These are phyloP conservation scores for Megalonaias nervosa DNA, from an alignment of 1,140 invertebrate species.

Conservation along the genomic window DNA sequence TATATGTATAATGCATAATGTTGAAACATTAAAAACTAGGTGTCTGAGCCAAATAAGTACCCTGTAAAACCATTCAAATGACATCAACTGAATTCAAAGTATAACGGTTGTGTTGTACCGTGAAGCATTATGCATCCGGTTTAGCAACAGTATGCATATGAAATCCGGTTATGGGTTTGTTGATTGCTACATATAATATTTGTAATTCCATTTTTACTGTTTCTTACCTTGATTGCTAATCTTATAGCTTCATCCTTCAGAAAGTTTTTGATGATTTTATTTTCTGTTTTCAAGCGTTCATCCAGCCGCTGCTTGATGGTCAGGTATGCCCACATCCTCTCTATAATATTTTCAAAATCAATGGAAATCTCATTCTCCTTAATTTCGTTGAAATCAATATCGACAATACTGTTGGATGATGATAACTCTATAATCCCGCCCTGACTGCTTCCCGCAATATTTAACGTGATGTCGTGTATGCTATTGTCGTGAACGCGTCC, in stretches of 20 bases:
- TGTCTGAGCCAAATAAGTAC: no score
- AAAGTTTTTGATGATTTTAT: slow-evolving; percentile 20
- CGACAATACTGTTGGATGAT: slow-evolving; percentile 7
- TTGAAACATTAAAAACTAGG: no score
- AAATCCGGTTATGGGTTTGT: no score
- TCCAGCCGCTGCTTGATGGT: slow-evolving; percentile 45
- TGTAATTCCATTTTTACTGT: not conserved
- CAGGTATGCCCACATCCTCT: slow-evolving; percentile 49
- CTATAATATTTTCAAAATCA: slow-evolving; percentile 25
- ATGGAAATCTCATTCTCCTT: not conserved
- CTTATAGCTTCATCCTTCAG: slow-evolving; percentile 13
- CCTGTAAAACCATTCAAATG: no score
- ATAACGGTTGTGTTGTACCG: no score
- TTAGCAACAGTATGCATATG: no score
- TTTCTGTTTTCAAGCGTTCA: slow-evolving; percentile 27
- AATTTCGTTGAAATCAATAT: not conserved
- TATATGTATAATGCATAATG: no score
- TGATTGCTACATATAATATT: no score
- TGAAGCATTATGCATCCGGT: no score
- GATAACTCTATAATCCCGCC: slow-evolving; percentile 22
- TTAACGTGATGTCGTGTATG: slow-evolving; percentile 15
- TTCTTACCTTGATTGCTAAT: slow-evolving; percentile 27
- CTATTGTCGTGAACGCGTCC: slow-evolving; percentile 27
- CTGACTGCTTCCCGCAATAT: slow-evolving; percentile 23
- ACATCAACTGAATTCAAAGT: no score